These are phyloP conservation scores for Spilogale gracilis DNA, from an alignment of 2,113 vertebrate genomes.

Conservation along the genomic window DNA sequence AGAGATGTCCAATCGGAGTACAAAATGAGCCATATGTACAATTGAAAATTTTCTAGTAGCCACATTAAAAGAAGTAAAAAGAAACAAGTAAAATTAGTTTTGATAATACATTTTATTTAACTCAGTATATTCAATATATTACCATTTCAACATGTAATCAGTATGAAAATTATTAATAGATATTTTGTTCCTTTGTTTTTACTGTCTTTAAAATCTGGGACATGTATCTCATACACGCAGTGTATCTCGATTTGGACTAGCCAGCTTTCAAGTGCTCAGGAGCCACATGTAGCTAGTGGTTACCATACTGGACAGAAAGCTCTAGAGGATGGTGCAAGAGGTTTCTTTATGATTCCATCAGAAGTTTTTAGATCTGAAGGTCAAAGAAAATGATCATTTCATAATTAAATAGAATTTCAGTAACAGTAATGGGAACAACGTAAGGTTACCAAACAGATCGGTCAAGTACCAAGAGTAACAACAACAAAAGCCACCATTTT, in stretches of 20 bases:
- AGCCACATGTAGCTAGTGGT: neutral
- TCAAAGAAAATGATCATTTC: neutral
- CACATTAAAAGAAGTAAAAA: constrained; percentile 5
- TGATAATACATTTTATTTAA: constrained; percentile 16
- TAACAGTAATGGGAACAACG: neutral
- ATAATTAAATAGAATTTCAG: constrained; percentile 18
- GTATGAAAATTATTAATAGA: neutral
- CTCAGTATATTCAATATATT: neutral
- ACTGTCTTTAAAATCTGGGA: neutral
- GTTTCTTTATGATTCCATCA: neutral
- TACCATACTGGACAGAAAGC: no score
- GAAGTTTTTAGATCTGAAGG: neutral
- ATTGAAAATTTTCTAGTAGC: neutral
- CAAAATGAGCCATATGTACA: no score
- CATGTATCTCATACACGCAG: neutral
- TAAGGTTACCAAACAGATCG: neutral
- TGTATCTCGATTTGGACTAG: neutral
- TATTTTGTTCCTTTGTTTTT: neutral
- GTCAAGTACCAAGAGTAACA: neutral
- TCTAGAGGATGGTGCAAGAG: neutral
- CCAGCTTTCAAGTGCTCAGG: neutral
- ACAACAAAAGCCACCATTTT: neutral
- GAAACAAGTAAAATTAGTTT: neutral
- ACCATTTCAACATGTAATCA: neutral
- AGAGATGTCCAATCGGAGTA: neutral